These are phyloP conservation scores for Ophiodon elongatus DNA, from an alignment of 2,113 vertebrate genomes.

Conservation along the genomic window DNA sequence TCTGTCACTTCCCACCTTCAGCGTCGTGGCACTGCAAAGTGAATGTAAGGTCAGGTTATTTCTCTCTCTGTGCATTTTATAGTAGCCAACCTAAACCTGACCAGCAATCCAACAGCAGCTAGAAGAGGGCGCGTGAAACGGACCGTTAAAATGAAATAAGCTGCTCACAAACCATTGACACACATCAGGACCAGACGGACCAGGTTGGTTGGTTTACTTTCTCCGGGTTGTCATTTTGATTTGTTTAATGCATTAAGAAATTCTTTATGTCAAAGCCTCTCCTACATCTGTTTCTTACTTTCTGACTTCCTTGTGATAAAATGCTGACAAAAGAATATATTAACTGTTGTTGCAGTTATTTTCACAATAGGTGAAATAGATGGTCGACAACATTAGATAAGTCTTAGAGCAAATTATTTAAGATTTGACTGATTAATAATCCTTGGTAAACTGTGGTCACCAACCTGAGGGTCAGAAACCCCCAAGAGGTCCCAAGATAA, in stretches of 20 bases:
- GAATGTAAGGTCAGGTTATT: slow-evolving; percentile 66
- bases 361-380: not conserved
- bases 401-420: not conserved
- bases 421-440: not conserved
- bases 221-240: not conserved
- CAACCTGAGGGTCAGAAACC: not conserved
- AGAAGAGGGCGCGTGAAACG: not conserved
- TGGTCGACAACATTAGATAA: not conserved
- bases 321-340: too few species aligned
- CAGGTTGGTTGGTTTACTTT: slow-evolving; percentile 6
- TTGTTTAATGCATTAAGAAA: not conserved
- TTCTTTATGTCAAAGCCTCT: not conserved
- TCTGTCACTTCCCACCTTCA: slow-evolving; percentile 73
- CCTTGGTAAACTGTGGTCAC: not conserved
- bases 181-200: slow-evolving; percentile 14
- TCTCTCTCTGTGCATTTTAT: slow-evolving; percentile 49
- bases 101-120: slow-evolving; percentile 20
- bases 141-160: slow-evolving; percentile 7
- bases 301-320: too few species aligned
- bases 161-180: not conserved
- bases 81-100: slow-evolving; percentile 29
- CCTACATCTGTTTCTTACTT: not conserved
- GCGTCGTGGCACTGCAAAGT: slow-evolving; percentile 60
- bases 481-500: not conserved
- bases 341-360: not conserved